Evolutionary conservation across 2,888 invertebrate genomes (phyloP).

Genomic region (Galeruca laticollis): DNA sequence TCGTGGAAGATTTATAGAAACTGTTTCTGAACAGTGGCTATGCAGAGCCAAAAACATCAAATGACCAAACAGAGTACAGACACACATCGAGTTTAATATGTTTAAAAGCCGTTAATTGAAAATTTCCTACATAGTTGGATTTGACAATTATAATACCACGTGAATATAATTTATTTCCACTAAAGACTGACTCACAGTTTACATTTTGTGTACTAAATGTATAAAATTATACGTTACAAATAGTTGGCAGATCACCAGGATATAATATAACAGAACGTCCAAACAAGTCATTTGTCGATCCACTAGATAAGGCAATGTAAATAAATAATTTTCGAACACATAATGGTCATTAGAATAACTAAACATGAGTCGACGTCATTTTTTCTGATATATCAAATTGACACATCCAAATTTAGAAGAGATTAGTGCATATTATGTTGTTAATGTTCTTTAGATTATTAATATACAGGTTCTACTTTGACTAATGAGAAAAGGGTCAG

Average conservation of each 20-base stretch:
- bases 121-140: neutral
- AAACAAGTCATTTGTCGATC: constrained; percentile 11
- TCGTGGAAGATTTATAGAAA: too few relatives aligned
- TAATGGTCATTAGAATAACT: neutral
- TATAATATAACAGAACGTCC: constrained; percentile 3
- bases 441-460: too few relatives aligned
- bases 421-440: too few relatives aligned
- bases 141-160: neutral
- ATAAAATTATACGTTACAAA: neutral
- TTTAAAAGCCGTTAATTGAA: neutral
- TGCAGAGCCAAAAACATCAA: too few relatives aligned
- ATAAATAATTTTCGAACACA: neutral
- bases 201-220: constrained; percentile 2
- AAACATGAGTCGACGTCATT: too few relatives aligned
- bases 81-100: too few relatives aligned
- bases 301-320: neutral
- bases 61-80: too few relatives aligned
- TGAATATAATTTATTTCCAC: neutral
- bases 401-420: too few relatives aligned
- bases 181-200: constrained; percentile 7
- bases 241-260: constrained; percentile 22
- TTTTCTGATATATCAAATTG: too few relatives aligned
- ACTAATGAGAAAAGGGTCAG: too few relatives aligned
- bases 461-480: too few relatives aligned
- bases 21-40: too few relatives aligned